Base-by-base conservation (phyloP, 1,140 invertebrate species). In the Caerostris darwini region DNA sequence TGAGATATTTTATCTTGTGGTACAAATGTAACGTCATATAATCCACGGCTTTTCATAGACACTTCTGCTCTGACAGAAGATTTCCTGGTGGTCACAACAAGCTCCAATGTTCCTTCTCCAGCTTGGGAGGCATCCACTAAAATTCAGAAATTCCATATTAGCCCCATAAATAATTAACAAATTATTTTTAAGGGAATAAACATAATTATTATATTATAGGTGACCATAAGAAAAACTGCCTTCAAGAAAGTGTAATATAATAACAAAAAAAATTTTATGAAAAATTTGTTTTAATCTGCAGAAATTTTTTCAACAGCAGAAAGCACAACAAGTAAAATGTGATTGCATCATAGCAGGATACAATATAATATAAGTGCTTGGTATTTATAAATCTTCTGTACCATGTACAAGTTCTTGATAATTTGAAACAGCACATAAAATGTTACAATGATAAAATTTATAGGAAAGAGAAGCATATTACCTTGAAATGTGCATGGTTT, bases 21-120 rank as follows among this genome's bases (percentile, higher is more conserved):
- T 34, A 99, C 97, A 96, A 99, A 99, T 1, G 98, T 99, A 0
- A 99, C 99, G 95, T 99, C 99, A 96, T 99, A 99, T 0, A 99
- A 96, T 5, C 98, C 98, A 93, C 98, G 97, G 2, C 98, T 98
- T 95, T 98, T 98, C 57, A 98, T 98, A 6, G 98, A 98, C 5
- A 98, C 98, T 95, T 97, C 96, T 61, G 96, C 96, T 94, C 96
- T 95, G 10, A 97, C 96, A 14, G 96, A 96, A 17, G 98, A 98
- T 82, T 98, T 98, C 67, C 98, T 97, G 0, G 98, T 99, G 61
- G 98, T 99, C 0, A 99, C 98, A 0, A 99, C 98, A 3, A 99
- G 96, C 95, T 99, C 99, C 1, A 99, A 96, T 2, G 99, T 99
- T 12, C 99, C 99, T 96, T 99, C 98, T 0, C 99, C 99, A 54